Evolutionary conservation across 2,797 vertebrate genomes (phyloP), one percentile per base, ranked within the genome.

Genomic region (Poecilia velifera): DNA sequence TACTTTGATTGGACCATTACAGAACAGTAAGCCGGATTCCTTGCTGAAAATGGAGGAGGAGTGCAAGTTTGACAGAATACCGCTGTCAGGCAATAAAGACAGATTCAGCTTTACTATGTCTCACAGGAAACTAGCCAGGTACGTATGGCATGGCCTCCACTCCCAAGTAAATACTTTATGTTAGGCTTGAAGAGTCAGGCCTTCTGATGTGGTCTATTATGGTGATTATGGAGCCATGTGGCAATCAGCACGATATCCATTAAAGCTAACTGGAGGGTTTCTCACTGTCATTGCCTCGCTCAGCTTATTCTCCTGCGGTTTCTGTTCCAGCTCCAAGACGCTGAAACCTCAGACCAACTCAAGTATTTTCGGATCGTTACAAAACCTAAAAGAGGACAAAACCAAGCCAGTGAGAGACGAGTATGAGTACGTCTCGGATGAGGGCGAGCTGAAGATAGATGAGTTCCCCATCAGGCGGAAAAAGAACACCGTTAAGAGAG

Each of bases 1-100:
- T 6, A 6, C 68, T 79, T 80, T 47, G 20, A 81, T 86, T 95
- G 86, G 71, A 14, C 20, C 76, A 39, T 81, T 87, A 84, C 96
- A 99, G 98, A 99, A 99, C 81, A 99, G 98, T 92, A 99, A 99
- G 95, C 98, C 98, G 0, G 98, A 99, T 91, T 99, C 98, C 20
- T 93, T 99, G 90, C 92, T 99, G 64, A 99, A 98, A 95, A 99
- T 99, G 98, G 98, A 99, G 91, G 98, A 99, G 83, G 98, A 99
- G 81, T 96, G 97, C 91, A 98, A 96, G 93, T 94, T 96, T 10
- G 98, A 98, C 93, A 97, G 97, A 92, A 97, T 95, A 0, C 95
- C 96, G 12, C 91, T 97, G 83, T 95, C 96, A 84, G 96, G 96
- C 92, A 98, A 97, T 90, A 98, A 99, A 95, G 97, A 97, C 91